Conservation (phyloP, 53 echinoderm and acorn worm genomes). For the Mesocentrotus franciscanus region DNA sequence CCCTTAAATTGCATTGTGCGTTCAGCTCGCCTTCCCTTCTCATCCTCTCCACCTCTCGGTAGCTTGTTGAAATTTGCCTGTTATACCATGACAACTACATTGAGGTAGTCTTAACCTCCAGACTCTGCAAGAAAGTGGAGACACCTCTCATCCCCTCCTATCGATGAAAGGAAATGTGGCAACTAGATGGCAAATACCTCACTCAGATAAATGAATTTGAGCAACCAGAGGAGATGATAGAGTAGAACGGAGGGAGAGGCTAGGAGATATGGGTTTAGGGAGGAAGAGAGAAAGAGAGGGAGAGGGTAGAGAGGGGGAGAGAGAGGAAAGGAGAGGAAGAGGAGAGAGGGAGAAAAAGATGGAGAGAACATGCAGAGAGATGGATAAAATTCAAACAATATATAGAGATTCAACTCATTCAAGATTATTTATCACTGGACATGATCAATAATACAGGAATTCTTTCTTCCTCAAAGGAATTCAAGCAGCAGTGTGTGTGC, state of each 20-base stretch:
- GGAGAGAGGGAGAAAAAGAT: background rate
- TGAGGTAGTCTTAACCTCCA: background rate
- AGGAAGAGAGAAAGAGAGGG: background rate
- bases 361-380: background rate
- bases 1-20: slow-evolving; percentile 52
- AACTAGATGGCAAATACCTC: background rate
- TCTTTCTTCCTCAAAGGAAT: background rate
- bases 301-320: background rate
- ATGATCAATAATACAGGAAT: background rate
- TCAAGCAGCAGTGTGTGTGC: background rate
- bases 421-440: background rate
- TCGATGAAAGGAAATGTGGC: background rate
- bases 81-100: slow-evolving; percentile 13
- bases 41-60: background rate
- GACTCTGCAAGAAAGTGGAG: background rate
- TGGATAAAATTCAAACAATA: background rate
- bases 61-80: slow-evolving; percentile 7
- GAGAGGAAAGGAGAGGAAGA: background rate
- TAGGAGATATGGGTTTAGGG: background rate
- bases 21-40: slow-evolving; percentile 21
- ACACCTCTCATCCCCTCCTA: background rate
- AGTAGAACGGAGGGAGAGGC: background rate
- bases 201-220: background rate
- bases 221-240: background rate
- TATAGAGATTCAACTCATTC: background rate